Conservation (phyloP, 2,888 invertebrate genomes). For the Mamestra brassicae region DNA sequence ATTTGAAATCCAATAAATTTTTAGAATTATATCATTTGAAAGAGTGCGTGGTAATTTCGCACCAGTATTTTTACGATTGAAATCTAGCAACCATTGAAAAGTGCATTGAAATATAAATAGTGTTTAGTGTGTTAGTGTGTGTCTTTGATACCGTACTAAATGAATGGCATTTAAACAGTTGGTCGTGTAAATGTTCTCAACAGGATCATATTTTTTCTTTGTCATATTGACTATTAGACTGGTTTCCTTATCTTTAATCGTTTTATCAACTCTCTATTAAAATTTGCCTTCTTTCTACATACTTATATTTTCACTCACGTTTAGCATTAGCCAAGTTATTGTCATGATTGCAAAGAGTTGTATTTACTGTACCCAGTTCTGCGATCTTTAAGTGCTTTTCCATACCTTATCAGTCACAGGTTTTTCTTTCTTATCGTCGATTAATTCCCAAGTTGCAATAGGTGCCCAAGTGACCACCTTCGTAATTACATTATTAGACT, state of each 20-base stretch:
- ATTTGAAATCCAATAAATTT: constrained; percentile 48
- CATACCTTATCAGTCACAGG: no score
- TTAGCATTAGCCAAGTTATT: no score
- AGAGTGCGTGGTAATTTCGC: constrained; percentile 30
- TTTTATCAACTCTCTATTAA: not conserved
- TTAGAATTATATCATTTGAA: constrained; percentile 34
- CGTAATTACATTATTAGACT: constrained; percentile 5
- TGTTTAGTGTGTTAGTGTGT: no score
- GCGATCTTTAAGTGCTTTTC: no score
- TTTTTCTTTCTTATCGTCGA: not conserved
- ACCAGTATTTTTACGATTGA: constrained; percentile 1
- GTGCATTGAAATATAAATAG: not conserved
- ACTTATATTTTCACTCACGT: not conserved
- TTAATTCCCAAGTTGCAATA: not conserved
- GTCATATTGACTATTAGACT: not conserved
- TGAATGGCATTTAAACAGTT: no score
- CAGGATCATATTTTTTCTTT: not conserved
- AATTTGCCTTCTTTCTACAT: not conserved
- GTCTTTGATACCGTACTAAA: not conserved
- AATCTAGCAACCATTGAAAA: not conserved
- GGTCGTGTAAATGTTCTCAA: not conserved
- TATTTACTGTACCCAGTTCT: no score
- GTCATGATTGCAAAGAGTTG: no score
- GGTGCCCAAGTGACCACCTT: not conserved
- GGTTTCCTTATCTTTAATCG: not conserved